Conservation (phyloP, 2,888 invertebrate species). For the Oscheius sp. region DNA sequence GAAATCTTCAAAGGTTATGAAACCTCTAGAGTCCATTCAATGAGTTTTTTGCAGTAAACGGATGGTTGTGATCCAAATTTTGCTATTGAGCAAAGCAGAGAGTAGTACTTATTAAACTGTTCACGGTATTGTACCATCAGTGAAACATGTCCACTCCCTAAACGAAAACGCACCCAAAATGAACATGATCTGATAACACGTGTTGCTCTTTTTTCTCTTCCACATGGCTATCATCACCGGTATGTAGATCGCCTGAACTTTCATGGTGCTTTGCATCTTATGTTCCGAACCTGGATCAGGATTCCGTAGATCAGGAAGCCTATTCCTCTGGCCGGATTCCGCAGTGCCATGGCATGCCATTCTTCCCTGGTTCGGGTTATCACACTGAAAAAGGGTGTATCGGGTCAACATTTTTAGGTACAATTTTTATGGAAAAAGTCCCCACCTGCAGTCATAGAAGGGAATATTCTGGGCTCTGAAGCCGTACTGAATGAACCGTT, state of each 20-base stretch:
- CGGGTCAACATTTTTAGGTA: too few relatives aligned
- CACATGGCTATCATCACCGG: slow-evolving; percentile 5
- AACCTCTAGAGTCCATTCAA: too few relatives aligned
- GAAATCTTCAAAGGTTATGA: too few relatives aligned
- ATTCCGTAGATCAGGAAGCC: slow-evolving; percentile 15
- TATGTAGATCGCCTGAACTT: slow-evolving; percentile 7
- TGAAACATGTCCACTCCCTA: background rate
- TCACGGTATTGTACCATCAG: too few relatives aligned
- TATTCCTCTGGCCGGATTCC: background rate
- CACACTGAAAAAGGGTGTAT: background rate
- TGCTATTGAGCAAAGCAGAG: too few relatives aligned
- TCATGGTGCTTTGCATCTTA: background rate
- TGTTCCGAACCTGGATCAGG: background rate
- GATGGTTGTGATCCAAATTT: too few relatives aligned
- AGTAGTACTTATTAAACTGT: too few relatives aligned
- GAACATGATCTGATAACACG: slow-evolving; percentile 30
- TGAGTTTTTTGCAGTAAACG: too few relatives aligned
- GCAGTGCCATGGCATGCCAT: background rate
- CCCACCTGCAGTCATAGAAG: slow-evolving; percentile 12
- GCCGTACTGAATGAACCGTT: slow-evolving; percentile 2
- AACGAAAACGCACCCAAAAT: slow-evolving; percentile 5
- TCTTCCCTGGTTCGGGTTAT: background rate
- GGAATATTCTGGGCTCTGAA: slow-evolving; percentile 18
- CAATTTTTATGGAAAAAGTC: background rate
- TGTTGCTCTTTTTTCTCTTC: background rate